These are phyloP conservation scores for Zosterops hypoxanthus DNA, from an alignment of 2,113 vertebrate genomes.

Conservation along the genomic window DNA sequence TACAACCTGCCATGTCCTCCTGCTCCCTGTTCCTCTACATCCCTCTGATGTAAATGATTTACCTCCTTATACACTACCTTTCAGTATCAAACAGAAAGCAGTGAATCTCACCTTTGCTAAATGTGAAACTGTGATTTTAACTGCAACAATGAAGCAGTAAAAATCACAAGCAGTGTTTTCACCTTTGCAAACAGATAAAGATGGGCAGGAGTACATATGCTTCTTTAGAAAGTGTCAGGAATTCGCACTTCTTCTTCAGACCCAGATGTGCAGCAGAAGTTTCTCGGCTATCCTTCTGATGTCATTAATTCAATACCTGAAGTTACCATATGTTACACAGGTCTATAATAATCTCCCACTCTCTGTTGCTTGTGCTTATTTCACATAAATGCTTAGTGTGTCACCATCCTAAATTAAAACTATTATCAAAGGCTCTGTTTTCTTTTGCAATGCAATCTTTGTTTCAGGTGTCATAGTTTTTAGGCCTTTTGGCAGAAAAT, in stretches of 20 bases:
- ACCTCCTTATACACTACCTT: background rate
- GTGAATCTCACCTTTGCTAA: background rate
- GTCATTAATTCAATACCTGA: background rate
- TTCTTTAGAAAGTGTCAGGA: background rate
- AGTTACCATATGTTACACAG: background rate
- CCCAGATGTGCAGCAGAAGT: background rate
- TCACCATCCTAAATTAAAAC: background rate
- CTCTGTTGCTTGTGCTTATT: background rate
- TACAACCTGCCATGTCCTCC: background rate
- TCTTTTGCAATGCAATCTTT: background rate
- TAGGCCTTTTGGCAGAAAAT: background rate
- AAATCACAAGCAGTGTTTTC: background rate
- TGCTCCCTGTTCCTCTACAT: background rate
- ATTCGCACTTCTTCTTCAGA: background rate
- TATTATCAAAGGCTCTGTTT: background rate
- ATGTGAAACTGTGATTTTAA: background rate
- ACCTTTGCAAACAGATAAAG: background rate
- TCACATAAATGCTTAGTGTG: background rate
- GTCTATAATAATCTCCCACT: background rate
- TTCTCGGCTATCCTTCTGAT: background rate
- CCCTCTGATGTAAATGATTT: background rate
- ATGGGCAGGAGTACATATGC: background rate
- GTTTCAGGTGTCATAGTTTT: background rate
- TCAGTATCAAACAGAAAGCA: background rate
- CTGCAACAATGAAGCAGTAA: background rate